phyloP scores from a whole-genome alignment of 2,797 vertebrate species.

The Hipposideros larvatus region DNA sequence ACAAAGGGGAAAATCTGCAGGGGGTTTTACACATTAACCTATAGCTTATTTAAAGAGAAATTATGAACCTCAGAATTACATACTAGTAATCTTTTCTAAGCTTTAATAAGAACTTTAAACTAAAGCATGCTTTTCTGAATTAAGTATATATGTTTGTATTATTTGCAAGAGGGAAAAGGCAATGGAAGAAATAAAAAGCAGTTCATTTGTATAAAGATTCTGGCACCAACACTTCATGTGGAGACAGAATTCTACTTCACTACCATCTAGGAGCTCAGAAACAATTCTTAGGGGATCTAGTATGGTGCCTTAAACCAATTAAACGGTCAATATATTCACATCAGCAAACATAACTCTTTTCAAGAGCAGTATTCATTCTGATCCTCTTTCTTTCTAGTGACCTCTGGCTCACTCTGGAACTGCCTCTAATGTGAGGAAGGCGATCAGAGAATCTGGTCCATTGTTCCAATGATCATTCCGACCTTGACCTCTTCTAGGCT shows the following conservation, averaged over 20 bases:
- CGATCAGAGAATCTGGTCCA: not conserved
- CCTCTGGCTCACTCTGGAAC: not conserved
- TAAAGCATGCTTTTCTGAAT: conserved; percentile 54
- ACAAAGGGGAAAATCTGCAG: conserved; percentile 86
- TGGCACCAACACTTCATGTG: not conserved
- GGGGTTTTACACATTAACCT: conserved; percentile 84
- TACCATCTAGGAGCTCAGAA: conserved; percentile 50
- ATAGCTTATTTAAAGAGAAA: conserved; percentile 77
- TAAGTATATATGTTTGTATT: conserved; percentile 36
- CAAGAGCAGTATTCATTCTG: not conserved
- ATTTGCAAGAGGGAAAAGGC: conserved; percentile 40
- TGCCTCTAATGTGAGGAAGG: not conserved
- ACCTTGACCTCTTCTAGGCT: not conserved
- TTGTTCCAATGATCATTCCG: not conserved
- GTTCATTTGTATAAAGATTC: conserved; percentile 44
- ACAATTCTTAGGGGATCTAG: conserved; percentile 20
- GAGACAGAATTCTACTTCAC: conserved; percentile 50
- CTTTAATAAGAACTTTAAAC: conserved; percentile 68
- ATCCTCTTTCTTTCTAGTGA: not conserved
- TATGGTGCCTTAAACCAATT: conserved; percentile 44
- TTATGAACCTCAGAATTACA: conserved; percentile 71
- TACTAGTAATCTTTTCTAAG: conserved; percentile 65
- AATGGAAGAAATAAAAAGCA: conserved; percentile 33
- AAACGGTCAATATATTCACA: conserved; percentile 40
- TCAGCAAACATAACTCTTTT: conserved; percentile 24